These are phyloP conservation scores for Drosophila chauvacae DNA, from an alignment of 1,140 invertebrate species.

Conservation along the genomic window DNA sequence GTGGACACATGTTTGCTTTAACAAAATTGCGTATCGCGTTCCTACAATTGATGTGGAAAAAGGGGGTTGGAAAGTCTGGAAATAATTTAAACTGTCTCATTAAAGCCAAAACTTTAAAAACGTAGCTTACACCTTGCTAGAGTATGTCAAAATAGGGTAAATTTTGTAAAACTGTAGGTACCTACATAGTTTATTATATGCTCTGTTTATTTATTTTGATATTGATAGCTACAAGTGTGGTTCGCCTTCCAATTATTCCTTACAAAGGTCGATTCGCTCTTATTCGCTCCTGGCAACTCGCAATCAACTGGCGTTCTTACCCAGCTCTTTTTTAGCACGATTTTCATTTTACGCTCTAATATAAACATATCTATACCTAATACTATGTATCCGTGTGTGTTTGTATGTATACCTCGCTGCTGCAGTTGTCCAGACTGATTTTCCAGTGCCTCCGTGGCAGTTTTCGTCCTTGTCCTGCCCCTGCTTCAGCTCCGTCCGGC, in stretches of 20 bases:
- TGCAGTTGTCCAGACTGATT: slow-evolving; percentile 18
- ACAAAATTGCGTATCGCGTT: background rate
- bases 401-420: slow-evolving; percentile 23
- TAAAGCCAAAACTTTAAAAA: background rate
- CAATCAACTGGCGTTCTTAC: slow-evolving; percentile 7
- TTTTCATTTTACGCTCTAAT: slow-evolving; percentile 61
- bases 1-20: slow-evolving; percentile 28
- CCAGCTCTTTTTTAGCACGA: slow-evolving; percentile 24
- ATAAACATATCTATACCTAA: slow-evolving; percentile 47
- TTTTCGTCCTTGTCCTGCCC: slow-evolving; percentile 17
- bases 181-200: slow-evolving; percentile 7
- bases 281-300: background rate
- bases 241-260: background rate
- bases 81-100: background rate
- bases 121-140: background rate
- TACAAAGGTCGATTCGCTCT: background rate
- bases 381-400: slow-evolving; percentile 29
- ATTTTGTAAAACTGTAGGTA: background rate
- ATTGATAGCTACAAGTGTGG: slow-evolving; percentile 33
- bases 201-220: slow-evolving; percentile 47
- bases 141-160: background rate
- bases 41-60: background rate
- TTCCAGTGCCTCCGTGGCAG: background rate
- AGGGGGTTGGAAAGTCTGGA: too few relatives aligned
- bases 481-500: slow-evolving; percentile 22